Percentiles rank a stretch among this genome's conserved stretches.
Conservation (phyloP, 2,888 invertebrate species). For the Exocentrus adspersus region DNA sequence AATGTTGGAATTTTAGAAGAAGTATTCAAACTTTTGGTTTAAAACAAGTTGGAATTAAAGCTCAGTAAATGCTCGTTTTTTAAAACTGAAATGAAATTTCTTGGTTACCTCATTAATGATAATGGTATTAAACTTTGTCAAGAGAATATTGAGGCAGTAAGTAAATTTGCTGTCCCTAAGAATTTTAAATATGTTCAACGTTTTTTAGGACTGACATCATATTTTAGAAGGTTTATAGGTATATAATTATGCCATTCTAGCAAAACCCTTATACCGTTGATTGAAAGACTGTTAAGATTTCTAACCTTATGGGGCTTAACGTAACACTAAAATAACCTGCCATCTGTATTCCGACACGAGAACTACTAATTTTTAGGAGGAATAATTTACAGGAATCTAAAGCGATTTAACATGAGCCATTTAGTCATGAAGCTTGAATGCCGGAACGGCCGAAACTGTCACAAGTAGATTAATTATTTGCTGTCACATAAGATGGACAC, state of each 20-base stretch:
- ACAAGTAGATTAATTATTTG: too few species aligned
- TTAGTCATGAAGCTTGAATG: too few species aligned
- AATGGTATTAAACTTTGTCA: neutral
- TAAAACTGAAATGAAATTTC: neutral
- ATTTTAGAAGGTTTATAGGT: constrained; percentile 3
- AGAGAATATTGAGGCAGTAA: neutral
- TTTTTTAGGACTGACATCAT: neutral
- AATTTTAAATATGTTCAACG: neutral
- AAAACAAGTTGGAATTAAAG: constrained; percentile 2
- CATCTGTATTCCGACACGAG: too few species aligned
- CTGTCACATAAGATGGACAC: too few species aligned
- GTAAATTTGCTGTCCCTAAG: neutral
- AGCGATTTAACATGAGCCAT: too few species aligned
- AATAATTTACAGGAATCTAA: too few species aligned
- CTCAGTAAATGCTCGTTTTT: constrained; percentile 21
- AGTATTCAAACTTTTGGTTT: constrained; percentile 4
- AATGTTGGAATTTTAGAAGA: constrained; percentile 12
- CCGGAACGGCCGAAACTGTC: too few species aligned
- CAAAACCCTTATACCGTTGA: too few species aligned
- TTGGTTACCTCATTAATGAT: neutral
- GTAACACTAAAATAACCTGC: too few species aligned
- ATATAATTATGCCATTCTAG: neutral
- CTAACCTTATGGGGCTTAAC: too few species aligned
- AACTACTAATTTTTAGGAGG: too few species aligned
- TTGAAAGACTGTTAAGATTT: too few species aligned